phyloP scores from a whole-genome alignment of 92 coral and sea anemone species.

The Umimayanthus kanabou region DNA sequence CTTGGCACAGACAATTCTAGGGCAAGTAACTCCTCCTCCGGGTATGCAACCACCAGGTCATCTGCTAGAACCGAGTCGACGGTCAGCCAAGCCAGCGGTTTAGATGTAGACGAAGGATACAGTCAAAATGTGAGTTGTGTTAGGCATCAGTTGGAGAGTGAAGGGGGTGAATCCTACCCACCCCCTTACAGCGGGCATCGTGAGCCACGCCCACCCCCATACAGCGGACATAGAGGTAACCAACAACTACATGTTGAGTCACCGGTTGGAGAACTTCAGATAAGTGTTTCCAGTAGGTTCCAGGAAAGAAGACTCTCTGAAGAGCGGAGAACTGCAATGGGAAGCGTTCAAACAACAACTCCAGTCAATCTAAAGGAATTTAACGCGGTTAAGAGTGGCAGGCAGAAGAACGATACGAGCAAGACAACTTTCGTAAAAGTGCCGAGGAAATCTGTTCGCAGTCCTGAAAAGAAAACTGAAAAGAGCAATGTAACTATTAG shows the following conservation, averaged over 20 bases:
- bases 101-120: conserved; percentile 19
- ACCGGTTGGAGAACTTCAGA: conserved; percentile 20
- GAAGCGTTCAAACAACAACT: conserved; percentile 71
- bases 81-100: conserved; percentile 28
- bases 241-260: neutral
- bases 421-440: conserved; percentile 7
- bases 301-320: conserved; percentile 26
- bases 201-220: neutral
- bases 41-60: conserved; percentile 30
- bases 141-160: conserved; percentile 57
- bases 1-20: conserved; percentile 2
- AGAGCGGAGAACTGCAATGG: conserved; percentile 51
- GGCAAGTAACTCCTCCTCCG: conserved; percentile 31
- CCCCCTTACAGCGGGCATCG: conserved; percentile 28
- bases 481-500: conserved; percentile 42
- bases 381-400: conserved; percentile 32
- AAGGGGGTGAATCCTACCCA: neutral
- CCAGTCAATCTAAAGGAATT: conserved; percentile 81
- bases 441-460: conserved; percentile 32
- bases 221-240: conserved; percentile 6
- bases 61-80: conserved; percentile 33
- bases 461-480: conserved; percentile 26
- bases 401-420: conserved; percentile 14
- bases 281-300: conserved; percentile 27
- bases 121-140: conserved; percentile 37